Evolutionary conservation across 92 coral and sea anemone genomes (phyloP).

Genomic region (Porites lobata): DNA sequence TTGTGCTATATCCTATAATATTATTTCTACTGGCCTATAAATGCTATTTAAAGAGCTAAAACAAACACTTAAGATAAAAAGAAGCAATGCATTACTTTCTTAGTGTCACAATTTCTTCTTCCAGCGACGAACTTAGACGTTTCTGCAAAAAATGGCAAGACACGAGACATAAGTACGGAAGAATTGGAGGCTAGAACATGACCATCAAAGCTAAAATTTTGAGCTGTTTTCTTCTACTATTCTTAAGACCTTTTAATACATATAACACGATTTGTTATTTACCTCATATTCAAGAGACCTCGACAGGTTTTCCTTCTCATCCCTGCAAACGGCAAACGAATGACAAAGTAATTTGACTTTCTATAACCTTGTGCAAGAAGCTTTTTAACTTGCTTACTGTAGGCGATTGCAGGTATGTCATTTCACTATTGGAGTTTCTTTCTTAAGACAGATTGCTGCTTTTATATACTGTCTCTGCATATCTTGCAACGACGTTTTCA

Average conservation of each 20-base stretch:
- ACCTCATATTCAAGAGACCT: constrained; percentile 78
- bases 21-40: not conserved
- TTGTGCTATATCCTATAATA: no score
- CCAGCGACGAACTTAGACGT: constrained; percentile 55
- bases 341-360: not conserved
- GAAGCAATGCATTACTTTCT: constrained; percentile 28
- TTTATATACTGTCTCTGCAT: not conserved
- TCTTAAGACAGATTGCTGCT: not conserved
- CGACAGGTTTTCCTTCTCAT: constrained; percentile 71
- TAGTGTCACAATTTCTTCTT: constrained; percentile 47
- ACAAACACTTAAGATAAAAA: not conserved
- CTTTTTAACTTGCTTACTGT: not conserved
- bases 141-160: constrained; percentile 32
- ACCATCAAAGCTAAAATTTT: not conserved
- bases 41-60: not conserved
- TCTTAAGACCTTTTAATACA: not conserved
- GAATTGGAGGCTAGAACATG: not conserved
- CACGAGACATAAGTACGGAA: not conserved
- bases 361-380: not conserved
- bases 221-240: not conserved
- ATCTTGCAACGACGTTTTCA: not conserved
- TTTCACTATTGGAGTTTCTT: not conserved
- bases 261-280: not conserved
- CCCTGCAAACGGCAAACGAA: constrained; percentile 51
- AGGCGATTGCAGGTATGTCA: not conserved